Percentiles rank a stretch among this genome's conserved stretches.
Conservation (phyloP, 2,888 invertebrate genomes). For the Ganaspis brasiliensis region DNA sequence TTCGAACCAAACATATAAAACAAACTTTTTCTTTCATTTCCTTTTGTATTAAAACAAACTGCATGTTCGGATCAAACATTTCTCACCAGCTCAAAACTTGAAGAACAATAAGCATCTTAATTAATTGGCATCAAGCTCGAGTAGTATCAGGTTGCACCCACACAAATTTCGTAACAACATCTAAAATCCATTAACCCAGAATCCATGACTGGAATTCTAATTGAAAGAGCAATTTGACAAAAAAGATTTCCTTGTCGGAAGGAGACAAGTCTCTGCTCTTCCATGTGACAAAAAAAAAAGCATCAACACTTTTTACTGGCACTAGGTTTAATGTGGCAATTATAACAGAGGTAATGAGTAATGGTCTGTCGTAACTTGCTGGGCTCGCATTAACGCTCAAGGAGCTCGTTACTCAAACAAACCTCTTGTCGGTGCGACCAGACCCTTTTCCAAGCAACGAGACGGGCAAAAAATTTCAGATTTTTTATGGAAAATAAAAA, state of each 20-base stretch:
- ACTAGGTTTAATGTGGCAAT: conserved; percentile 42
- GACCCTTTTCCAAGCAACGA: conserved; percentile 2
- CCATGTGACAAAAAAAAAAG: neutral
- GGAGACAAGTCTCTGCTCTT: neutral
- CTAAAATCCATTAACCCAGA: conserved; percentile 15
- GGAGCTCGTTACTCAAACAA: conserved; percentile 43
- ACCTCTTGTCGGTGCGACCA: conserved; percentile 29
- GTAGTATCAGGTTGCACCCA: neutral
- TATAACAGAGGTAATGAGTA: conserved; percentile 42
- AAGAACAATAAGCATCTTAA: no score
- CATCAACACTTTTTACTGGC: conserved; percentile 19
- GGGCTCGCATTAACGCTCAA: conserved; percentile 37
- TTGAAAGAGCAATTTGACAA: conserved; percentile 11
- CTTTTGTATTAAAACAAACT: no score
- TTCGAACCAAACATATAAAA: no score
- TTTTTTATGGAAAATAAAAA: conserved; percentile 14
- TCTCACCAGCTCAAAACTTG: no score
- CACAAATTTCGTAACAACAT: neutral
- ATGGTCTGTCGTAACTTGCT: conserved; percentile 40
- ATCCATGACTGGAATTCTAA: neutral
- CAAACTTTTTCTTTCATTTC: no score
- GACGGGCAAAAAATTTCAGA: conserved; percentile 25
- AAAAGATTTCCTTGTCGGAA: neutral
- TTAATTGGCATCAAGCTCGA: no score
- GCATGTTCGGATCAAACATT: no score